Evolutionary conservation across 2,113 vertebrate species (phyloP).

Genomic region (Calypte anna): DNA sequence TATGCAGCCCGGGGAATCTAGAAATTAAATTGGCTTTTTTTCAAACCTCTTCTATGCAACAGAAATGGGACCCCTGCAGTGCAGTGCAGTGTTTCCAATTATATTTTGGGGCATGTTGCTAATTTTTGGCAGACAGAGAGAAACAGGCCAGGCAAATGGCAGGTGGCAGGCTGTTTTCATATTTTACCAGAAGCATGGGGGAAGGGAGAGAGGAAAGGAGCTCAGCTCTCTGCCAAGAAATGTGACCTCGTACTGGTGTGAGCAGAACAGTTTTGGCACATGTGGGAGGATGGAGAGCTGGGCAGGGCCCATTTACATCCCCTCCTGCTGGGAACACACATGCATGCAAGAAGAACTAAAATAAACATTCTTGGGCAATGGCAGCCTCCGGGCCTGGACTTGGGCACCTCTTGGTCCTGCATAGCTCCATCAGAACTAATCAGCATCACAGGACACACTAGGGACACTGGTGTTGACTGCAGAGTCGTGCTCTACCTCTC

Average conservation of each 20-base stretch:
- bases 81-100: conserved; percentile 65
- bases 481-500: not conserved
- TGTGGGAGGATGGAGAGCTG: not conserved
- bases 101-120: conserved; percentile 61
- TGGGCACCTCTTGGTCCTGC: not conserved
- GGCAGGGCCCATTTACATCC: not conserved
- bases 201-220: conserved; percentile 27
- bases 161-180: conserved; percentile 67
- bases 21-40: conserved; percentile 67
- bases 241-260: not conserved
- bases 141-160: conserved; percentile 57
- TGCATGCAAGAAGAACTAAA: not conserved
- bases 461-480: accelerated
- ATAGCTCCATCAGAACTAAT: not conserved
- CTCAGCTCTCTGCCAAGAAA: conserved; percentile 4
- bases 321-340: not conserved
- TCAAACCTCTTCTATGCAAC: conserved; percentile 49
- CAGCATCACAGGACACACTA: accelerated
- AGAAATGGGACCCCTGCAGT: conserved; percentile 53
- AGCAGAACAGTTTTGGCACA: conserved; percentile 25
- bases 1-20: conserved; percentile 10
- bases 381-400: not conserved
- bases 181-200: conserved; percentile 22
- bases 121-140: conserved; percentile 61
- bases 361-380: accelerated